These are phyloP conservation scores for rabbit (Oryctolagus cuniculus) DNA, from an alignment of 2,113 vertebrate species.

Conservation along the genomic window DNA sequence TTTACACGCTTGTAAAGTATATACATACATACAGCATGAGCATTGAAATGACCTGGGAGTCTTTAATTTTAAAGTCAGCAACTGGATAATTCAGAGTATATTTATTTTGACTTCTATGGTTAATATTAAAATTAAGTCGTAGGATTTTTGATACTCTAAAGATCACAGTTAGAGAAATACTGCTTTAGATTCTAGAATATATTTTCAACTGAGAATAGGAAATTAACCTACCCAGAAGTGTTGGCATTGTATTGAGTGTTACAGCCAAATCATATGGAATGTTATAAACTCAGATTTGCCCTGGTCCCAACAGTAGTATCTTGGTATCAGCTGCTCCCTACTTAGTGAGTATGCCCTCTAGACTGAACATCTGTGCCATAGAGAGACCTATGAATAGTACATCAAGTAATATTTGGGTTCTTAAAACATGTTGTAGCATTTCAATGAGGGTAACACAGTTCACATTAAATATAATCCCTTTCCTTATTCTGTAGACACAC, in stretches of 20 bases:
- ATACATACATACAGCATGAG: neutral
- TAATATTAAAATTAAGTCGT: constrained; percentile 22
- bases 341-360: neutral
- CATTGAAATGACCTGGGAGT: neutral
- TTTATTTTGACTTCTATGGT: constrained; percentile 14
- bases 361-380: neutral
- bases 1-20: neutral
- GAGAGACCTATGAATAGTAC: neutral
- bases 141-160: constrained; percentile 26
- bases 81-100: neutral
- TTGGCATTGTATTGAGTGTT: neutral
- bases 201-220: neutral
- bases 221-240: neutral
- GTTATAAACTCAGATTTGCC: neutral
- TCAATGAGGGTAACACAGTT: constrained; percentile 1
- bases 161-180: constrained; percentile 5
- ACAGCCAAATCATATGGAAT: neutral
- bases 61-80: neutral
- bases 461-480: neutral
- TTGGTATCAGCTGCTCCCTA: neutral
- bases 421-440: neutral
- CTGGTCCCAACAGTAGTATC: neutral
- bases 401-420: constrained; percentile 5
- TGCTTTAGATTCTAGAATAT: neutral
- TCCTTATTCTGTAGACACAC: neutral